phyloP scores from a whole-genome alignment of 2,888 invertebrate genomes.

The Neocrepidodera transversa region DNA sequence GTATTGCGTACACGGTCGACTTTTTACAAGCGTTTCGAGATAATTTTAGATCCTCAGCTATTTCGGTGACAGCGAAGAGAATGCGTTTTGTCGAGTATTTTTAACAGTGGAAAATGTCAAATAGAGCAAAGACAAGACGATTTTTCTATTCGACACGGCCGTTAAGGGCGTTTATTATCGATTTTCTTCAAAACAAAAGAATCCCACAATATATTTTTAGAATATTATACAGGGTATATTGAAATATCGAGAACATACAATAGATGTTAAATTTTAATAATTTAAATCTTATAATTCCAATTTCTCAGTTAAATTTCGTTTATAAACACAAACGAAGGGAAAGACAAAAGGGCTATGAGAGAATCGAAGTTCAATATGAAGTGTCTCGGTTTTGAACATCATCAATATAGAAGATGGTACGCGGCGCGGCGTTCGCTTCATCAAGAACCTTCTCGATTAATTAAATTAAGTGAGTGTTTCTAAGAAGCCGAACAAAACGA shows the following conservation, averaged over 20 bases:
- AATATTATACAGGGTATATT: no score
- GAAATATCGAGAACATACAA: no score
- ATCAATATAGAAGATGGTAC: constrained; percentile 18
- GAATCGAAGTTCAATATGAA: constrained; percentile 40
- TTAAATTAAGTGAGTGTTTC: constrained; percentile 52
- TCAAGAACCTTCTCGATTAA: constrained; percentile 50
- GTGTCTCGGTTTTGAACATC: constrained; percentile 40
- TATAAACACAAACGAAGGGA: no score
- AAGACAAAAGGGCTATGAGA: no score
- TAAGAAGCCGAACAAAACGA: constrained; percentile 38
- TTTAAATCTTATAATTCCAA: no score
- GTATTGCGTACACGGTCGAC: constrained; percentile 48
- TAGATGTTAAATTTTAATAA: no score
- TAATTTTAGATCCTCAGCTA: constrained; percentile 49
- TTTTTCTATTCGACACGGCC: constrained; percentile 47
- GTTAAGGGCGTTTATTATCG: no score
- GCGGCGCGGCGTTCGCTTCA: constrained; percentile 50
- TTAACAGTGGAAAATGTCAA: constrained; percentile 45
- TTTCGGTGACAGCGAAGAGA: constrained; percentile 42
- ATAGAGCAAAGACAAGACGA: constrained; percentile 46
- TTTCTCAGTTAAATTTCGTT: no score
- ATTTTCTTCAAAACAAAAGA: background rate
- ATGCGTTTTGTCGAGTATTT: constrained; percentile 51
- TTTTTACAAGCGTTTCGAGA: constrained; percentile 46
- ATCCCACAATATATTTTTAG: background rate